Base-by-base conservation (phyloP, 2,797 vertebrate species). In the Hafferia zeledoni region DNA sequence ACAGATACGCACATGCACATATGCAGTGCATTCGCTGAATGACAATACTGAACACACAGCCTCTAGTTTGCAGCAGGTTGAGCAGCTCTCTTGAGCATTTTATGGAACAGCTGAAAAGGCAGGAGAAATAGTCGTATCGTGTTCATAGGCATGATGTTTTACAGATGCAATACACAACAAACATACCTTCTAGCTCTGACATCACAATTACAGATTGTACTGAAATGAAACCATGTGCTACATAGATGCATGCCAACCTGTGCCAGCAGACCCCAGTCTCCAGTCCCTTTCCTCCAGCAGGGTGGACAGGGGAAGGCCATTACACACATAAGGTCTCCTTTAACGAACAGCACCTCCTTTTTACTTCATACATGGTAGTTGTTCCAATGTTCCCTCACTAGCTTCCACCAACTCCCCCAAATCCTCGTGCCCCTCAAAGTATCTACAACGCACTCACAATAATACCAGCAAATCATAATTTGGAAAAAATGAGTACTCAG, bases 401-500 rank as follows among this genome's bases (percentile, higher is more conserved):
- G 9, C 17, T 84, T 27, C 33, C n/a, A 37, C 22, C 39, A 76
- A 52, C 27, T 69, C 25, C 9, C 31, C 23, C 28, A 65, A 87
- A 71, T 46, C 15, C 28, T 41, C 47, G 14, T 11, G 17, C 14
- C 31, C 63, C 50, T 52, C 41, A 35, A 68, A 72, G 56, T 46
- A 72, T 23, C 35, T 81, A 52, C 20, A 55, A 44, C 25, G 13
- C 10, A 24, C 11, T 50, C 44, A 68, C n/a, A 24, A 44, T 17
- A 81, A 64, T 60, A 74, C n/a, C 17, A 80, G 30, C 15, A 84
- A 95, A 82, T 56, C 22, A 23, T 50, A 81, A 91, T 74, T 80
- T 49, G 46, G 49, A 87, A 33, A 70, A 93, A 90, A 93, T 16
- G 24, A 75, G 50, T 31, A 52, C 49, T 86, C 64, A 37, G 44